These are phyloP conservation scores for Contarinia nasturtii DNA, from an alignment of 1,140 invertebrate genomes.

Conservation along the genomic window DNA sequence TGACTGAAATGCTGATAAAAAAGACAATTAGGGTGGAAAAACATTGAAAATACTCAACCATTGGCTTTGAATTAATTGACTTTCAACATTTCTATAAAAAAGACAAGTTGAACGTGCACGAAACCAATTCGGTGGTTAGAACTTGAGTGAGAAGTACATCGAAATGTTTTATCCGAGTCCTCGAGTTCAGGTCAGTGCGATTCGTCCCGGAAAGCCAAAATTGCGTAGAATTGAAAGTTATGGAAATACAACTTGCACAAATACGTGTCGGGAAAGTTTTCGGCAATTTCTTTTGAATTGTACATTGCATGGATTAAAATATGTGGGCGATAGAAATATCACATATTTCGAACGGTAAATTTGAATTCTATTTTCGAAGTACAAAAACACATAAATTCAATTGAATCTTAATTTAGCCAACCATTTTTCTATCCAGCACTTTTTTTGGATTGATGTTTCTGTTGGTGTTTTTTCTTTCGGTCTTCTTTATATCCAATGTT, in stretches of 20 bases:
- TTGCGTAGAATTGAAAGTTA: not conserved
- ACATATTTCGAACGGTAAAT: not conserved
- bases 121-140: no score
- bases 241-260: not conserved
- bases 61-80: no score
- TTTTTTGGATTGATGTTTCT: constrained; percentile 34
- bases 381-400: not conserved
- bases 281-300: not conserved
- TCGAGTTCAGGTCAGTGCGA: not conserved
- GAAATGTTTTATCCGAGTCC: not conserved
- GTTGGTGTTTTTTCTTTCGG: constrained; percentile 37
- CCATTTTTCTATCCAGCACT: constrained; percentile 7
- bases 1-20: no score
- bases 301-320: not conserved
- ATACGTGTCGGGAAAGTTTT: not conserved
- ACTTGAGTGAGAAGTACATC: no score
- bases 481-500: constrained; percentile 48
- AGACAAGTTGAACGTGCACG: no score
- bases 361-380: not conserved
- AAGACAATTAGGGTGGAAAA: no score
- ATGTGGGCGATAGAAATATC: not conserved
- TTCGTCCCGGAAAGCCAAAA: not conserved
- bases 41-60: no score
- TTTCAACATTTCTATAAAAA: no score
- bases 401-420: not conserved